Conservation (phyloP, 2,797 vertebrate genomes). For the Bovichtus diacanthus region DNA sequence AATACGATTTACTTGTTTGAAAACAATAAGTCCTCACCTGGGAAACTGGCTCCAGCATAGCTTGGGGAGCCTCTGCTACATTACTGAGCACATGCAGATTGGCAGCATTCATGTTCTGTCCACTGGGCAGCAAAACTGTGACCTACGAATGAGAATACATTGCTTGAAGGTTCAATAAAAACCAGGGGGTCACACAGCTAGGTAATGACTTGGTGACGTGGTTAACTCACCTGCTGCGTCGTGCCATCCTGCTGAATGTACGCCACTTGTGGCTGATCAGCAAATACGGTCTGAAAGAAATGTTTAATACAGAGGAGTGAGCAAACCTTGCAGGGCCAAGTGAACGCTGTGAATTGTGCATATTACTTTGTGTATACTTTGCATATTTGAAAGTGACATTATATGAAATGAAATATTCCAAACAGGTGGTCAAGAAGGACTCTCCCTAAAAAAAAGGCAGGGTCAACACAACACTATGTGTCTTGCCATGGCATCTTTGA, state of each 20-base stretch:
- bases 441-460: not conserved
- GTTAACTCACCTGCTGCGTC: constrained; percentile 91
- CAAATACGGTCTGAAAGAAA: constrained; percentile 90
- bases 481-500: not conserved
- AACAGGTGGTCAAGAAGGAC: not conserved
- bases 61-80: constrained; percentile 88
- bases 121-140: constrained; percentile 91
- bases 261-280: constrained; percentile 96
- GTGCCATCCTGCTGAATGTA: constrained; percentile 98
- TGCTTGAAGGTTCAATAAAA: not conserved
- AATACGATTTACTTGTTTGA: not conserved
- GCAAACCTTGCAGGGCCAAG: not conserved
- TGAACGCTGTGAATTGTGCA: not conserved
- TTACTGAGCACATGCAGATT: constrained; percentile 92
- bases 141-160: constrained; percentile 77
- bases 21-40: constrained; percentile 77
- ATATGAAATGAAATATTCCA: not conserved
- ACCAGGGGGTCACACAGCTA: not conserved
- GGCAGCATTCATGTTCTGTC: constrained; percentile 92
- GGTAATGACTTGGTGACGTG: fast-evolving
- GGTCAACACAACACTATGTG: not conserved
- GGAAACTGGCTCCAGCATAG: constrained; percentile 88
- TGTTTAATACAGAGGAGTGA: not conserved
- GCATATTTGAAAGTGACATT: not conserved
- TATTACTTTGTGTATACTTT: not conserved